phyloP scores from a whole-genome alignment of 2,113 vertebrate species.

The Rhinoderma darwinii region DNA sequence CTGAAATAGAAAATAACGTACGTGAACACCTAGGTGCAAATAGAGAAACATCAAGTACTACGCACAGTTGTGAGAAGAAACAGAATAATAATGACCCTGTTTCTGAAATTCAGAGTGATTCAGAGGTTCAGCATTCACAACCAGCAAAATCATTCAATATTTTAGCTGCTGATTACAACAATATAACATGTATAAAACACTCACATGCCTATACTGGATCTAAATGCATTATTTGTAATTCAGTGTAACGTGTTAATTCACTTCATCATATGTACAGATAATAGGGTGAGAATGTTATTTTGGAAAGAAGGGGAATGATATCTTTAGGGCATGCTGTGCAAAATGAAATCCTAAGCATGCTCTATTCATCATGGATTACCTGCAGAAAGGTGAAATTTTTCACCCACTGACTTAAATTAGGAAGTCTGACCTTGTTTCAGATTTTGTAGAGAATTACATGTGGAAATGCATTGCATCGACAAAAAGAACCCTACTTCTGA shows the following conservation, averaged over 20 bases:
- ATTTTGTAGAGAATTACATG: not conserved
- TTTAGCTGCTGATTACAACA: not conserved
- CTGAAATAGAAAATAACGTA: slow-evolving; percentile 25
- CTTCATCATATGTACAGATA: not conserved
- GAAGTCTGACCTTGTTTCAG: not conserved
- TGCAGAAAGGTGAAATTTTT: too few relatives aligned
- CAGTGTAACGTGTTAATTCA: not conserved
- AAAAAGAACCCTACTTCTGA: too few relatives aligned
- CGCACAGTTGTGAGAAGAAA: not conserved
- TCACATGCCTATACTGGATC: not conserved
- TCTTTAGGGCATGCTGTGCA: not conserved
- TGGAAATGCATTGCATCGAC: too few relatives aligned
- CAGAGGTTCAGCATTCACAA: not conserved
- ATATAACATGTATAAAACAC: not conserved
- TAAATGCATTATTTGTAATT: not conserved
- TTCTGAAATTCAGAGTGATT: not conserved
- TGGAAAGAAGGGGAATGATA: not conserved
- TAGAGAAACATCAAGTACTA: not conserved
- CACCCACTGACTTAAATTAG: too few relatives aligned
- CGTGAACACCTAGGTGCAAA: not conserved
- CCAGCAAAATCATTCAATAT: not conserved
- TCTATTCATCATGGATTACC: too few relatives aligned
- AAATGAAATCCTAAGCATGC: too few relatives aligned
- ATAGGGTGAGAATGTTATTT: not conserved
- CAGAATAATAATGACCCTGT: not conserved